Conservation (phyloP, 2,797 vertebrate genomes). For the Microctenopoma lineatum region DNA sequence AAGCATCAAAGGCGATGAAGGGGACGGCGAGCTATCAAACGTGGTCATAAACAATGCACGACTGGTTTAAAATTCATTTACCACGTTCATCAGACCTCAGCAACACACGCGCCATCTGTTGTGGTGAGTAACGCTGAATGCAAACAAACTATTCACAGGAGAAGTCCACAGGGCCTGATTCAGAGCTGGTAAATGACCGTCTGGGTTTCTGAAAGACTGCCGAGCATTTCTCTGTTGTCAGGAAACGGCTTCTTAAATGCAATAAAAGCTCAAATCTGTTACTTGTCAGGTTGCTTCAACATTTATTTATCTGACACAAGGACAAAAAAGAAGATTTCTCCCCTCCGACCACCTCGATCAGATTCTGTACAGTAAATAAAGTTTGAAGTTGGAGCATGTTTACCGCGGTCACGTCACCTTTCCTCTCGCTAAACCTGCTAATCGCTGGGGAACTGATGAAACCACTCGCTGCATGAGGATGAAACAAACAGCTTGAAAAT, state of each 20-base stretch:
- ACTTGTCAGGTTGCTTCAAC: too few relatives aligned
- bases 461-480: background rate
- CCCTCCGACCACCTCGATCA: too few relatives aligned
- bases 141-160: background rate
- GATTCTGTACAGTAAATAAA: too few relatives aligned
- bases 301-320: too few relatives aligned
- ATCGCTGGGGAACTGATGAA: too few relatives aligned
- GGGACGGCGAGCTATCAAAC: background rate
- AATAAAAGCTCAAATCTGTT: too few relatives aligned
- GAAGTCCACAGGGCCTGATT: conserved; percentile 11
- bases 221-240: background rate
- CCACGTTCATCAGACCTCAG: background rate
- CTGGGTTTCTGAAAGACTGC: conserved; percentile 10
- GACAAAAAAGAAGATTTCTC: too few relatives aligned
- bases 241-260: too few relatives aligned
- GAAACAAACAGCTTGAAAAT: background rate
- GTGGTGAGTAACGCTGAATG: background rate
- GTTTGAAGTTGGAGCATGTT: too few relatives aligned
- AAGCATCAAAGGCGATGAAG: background rate
- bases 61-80: background rate
- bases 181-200: background rate
- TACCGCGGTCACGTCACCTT: too few relatives aligned
- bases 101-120: background rate
- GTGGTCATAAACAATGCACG: background rate
- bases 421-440: too few relatives aligned